Evolutionary conservation across 1,140 invertebrate species (phyloP).

Genomic region (Metopolophium dirhodum): DNA sequence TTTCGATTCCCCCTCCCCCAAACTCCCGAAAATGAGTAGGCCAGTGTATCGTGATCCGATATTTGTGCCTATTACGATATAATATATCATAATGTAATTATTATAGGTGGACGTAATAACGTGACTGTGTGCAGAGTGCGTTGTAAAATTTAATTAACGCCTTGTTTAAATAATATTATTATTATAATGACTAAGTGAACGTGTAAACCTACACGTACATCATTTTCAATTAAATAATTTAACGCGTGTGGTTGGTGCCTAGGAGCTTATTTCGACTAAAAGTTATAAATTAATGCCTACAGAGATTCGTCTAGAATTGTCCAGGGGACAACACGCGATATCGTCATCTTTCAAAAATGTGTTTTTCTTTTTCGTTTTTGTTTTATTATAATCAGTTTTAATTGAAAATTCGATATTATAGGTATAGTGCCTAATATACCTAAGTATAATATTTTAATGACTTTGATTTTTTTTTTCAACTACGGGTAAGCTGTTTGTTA

Average conservation of each 20-base stretch:
- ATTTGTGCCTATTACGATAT: not conserved
- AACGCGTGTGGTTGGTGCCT: not conserved
- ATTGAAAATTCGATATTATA: not conserved
- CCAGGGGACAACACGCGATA: no score
- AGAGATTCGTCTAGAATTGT: not conserved
- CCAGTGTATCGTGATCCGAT: not conserved
- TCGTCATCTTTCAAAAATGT: not conserved
- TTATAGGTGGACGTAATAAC: not conserved
- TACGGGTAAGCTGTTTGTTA: no score
- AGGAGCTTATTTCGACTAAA: not conserved
- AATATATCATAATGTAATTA: no score
- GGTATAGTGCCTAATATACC: no score
- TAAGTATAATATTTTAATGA: no score
- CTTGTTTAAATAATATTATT: not conserved
- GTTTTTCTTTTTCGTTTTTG: not conserved
- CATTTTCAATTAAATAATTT: not conserved
- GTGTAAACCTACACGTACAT: not conserved
- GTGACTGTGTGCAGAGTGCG: not conserved
- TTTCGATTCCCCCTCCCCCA: no score
- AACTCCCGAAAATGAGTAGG: not conserved
- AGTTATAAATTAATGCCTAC: not conserved
- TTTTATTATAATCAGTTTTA: not conserved
- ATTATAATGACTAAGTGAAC: not conserved
- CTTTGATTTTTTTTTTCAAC: no score
- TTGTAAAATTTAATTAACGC: not conserved